Conservation (phyloP, 2,888 invertebrate species). For the Drosophila falleni region DNA sequence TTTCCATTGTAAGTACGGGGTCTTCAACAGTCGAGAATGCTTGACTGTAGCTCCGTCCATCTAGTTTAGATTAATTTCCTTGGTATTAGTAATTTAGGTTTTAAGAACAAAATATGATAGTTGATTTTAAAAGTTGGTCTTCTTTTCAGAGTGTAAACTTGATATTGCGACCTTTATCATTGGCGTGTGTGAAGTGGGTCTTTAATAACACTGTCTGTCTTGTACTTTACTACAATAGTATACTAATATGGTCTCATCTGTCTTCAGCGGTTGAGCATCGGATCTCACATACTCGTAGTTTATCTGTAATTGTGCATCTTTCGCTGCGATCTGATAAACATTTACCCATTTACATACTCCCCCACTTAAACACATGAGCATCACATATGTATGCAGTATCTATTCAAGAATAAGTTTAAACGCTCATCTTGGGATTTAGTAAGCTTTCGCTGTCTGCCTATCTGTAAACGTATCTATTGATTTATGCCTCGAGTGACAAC, state of each 20-base stretch:
- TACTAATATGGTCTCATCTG: slow-evolving; percentile 44
- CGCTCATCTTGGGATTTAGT: slow-evolving; percentile 14
- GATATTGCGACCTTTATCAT: too few species aligned
- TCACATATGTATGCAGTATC: slow-evolving; percentile 9
- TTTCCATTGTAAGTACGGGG: too few species aligned
- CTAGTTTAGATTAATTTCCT: too few species aligned
- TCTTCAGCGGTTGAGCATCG: slow-evolving; percentile 37
- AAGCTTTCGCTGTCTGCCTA: slow-evolving; percentile 11
- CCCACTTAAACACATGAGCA: background rate
- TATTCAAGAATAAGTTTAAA: slow-evolving; percentile 12
- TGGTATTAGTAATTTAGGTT: too few species aligned
- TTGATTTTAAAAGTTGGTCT: too few species aligned
- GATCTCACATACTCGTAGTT: slow-evolving; percentile 36
- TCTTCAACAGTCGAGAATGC: too few species aligned
- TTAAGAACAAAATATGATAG: too few species aligned
- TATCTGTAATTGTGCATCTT: slow-evolving; percentile 82
- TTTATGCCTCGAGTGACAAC: slow-evolving; percentile 60
- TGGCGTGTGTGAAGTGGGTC: too few species aligned
- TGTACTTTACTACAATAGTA: background rate
- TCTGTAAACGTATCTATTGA: slow-evolving; percentile 53
- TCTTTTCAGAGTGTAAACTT: too few species aligned
- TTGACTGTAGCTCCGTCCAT: too few species aligned
- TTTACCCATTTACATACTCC: background rate
- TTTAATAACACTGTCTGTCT: slow-evolving; percentile 3
- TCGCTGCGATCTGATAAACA: slow-evolving; percentile 48